Conservation (phyloP, 2,888 invertebrate genomes). For the Phortica okadai region DNA sequence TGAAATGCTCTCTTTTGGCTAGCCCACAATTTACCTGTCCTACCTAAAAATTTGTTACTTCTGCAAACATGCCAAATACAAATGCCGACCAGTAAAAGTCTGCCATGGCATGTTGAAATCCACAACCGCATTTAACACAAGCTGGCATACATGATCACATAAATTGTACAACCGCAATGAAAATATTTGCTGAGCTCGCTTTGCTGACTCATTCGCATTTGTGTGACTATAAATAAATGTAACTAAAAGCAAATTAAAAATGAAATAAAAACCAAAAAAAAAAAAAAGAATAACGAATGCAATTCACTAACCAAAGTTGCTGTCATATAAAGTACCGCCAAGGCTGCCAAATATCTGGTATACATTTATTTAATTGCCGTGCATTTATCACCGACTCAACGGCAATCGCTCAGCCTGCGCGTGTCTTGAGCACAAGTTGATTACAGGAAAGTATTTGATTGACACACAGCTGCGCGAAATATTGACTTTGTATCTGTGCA, state of each 20-base stretch:
- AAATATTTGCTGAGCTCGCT: not conserved
- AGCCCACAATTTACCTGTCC: not conserved
- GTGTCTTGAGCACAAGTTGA: no score
- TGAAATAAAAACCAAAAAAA: not conserved
- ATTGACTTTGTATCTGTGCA: no score
- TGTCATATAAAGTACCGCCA: not conserved
- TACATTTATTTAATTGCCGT: constrained; percentile 1
- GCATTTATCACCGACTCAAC: constrained; percentile 25
- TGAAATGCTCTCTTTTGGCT: not conserved
- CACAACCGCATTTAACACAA: not conserved
- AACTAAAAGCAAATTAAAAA: not conserved
- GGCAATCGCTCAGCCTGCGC: not conserved
- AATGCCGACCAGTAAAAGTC: not conserved
- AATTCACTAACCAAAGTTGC: not conserved
- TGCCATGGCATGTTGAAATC: not conserved
- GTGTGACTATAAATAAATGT: not conserved
- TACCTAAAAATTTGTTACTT: not conserved
- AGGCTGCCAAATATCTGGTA: not conserved
- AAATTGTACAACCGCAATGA: not conserved
- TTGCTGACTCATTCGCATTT: not conserved
- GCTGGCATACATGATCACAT: not conserved
- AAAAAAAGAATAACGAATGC: not conserved
- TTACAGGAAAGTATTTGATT: no score
- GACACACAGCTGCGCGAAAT: no score
- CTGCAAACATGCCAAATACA: not conserved